Conservation (phyloP, 1,140 invertebrate genomes). For the Lutraria rhynchaena region DNA sequence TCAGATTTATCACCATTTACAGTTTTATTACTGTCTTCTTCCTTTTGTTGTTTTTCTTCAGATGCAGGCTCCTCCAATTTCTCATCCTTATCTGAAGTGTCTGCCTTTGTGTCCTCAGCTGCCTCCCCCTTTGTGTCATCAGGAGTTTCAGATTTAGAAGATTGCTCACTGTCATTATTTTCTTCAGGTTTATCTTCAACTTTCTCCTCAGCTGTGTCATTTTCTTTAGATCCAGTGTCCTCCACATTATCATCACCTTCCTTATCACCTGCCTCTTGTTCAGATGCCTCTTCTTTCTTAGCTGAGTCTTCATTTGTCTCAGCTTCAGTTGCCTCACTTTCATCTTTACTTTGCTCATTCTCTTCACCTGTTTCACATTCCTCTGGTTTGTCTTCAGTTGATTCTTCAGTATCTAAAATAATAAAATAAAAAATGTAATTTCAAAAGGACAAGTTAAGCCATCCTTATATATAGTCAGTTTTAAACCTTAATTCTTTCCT, state of each 20-base stretch:
- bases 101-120: neutral
- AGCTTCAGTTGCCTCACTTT: conserved; percentile 38
- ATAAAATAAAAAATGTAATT: too few relatives aligned
- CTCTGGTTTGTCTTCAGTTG: conserved; percentile 48
- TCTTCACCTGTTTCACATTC: conserved; percentile 36
- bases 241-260: conserved; percentile 49
- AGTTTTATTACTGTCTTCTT: neutral
- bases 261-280: conserved; percentile 31
- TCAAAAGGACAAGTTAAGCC: too few relatives aligned
- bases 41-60: neutral
- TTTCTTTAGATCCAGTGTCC: neutral
- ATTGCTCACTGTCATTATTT: conserved; percentile 16
- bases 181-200: neutral
- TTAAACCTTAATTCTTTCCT: too few relatives aligned
- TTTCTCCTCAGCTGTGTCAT: neutral
- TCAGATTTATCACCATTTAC: conserved; percentile 3
- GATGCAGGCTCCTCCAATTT: neutral
- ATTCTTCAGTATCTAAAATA: conserved; percentile 8
- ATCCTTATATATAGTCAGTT: too few relatives aligned
- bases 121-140: conserved; percentile 27
- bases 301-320: conserved; percentile 51
- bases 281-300: conserved; percentile 37
- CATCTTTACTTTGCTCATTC: conserved; percentile 39
- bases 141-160: neutral
- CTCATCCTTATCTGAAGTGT: neutral